A percentile compares a stretch with the other conserved stretches of the same genome.
These are phyloP conservation scores for Phortica variegata DNA, from an alignment of 1,140 invertebrate genomes.

Conservation along the genomic window DNA sequence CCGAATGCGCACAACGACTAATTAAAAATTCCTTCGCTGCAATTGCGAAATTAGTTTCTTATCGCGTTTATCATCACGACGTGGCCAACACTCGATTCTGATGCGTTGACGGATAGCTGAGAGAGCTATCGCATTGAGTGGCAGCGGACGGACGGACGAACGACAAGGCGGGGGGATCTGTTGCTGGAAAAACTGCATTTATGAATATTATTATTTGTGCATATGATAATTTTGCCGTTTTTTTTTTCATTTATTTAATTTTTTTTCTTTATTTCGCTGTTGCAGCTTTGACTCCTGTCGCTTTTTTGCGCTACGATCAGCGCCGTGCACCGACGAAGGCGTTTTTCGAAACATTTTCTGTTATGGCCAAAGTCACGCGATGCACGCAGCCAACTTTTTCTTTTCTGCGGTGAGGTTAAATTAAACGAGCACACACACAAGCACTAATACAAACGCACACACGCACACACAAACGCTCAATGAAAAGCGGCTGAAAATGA, in stretches of 20 bases:
- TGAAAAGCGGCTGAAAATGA: no score
- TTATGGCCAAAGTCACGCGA: conserved; percentile 47
- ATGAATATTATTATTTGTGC: conserved; percentile 46
- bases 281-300: no score
- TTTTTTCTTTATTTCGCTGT: conserved; percentile 3
- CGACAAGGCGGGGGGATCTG: conserved; percentile 7
- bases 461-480: no score
- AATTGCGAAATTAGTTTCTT: conserved; percentile 55
- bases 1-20: conserved; percentile 29
- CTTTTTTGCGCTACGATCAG: conserved; percentile 32
- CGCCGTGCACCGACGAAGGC: conserved; percentile 42
- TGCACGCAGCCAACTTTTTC: conserved; percentile 20
- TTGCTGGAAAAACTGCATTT: conserved; percentile 38
- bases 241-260: no score
- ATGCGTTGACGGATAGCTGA: conserved; percentile 55
- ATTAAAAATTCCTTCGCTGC: conserved; percentile 52
- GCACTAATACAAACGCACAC: no score
- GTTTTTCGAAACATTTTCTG: conserved; percentile 50
- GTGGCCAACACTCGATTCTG: conserved; percentile 46
- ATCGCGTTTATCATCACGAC: conserved; percentile 51
- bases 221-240: conserved; percentile 42
- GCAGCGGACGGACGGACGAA: conserved; percentile 2
- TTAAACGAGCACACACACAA: conserved; percentile 2
- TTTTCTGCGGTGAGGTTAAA: conserved; percentile 25
- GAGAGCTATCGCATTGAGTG: conserved; percentile 20